Evolutionary conservation across 2,113 vertebrate species (phyloP).

Genomic region (Thinocorus orbignyianus): DNA sequence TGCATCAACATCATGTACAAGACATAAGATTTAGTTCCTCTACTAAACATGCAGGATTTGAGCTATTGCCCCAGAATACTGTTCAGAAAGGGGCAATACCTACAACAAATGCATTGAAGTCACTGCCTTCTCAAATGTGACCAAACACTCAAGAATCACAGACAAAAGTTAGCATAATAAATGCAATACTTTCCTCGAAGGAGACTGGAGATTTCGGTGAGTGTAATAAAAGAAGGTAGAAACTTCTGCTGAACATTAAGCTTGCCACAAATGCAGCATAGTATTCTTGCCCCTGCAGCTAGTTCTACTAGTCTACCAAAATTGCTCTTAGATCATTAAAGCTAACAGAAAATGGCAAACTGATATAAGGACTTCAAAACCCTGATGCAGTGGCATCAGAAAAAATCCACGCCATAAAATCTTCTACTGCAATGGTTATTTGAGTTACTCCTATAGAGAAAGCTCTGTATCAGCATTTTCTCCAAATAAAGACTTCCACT

Average conservation of each 20-base stretch:
- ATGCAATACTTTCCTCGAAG: neutral
- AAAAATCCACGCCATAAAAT: neutral
- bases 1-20: neutral
- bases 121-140: neutral
- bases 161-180: neutral
- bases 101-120: neutral
- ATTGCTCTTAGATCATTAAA: neutral
- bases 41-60: neutral
- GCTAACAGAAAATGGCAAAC: neutral
- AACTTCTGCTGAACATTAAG: neutral
- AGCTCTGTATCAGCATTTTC: neutral
- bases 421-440: neutral
- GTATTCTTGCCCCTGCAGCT: neutral
- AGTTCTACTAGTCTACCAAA: neutral
- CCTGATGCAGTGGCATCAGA: neutral
- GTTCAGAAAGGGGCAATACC: neutral
- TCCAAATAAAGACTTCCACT: neutral
- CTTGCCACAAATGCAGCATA: neutral
- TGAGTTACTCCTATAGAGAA: neutral
- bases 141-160: neutral
- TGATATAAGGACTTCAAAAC: neutral
- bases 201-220: neutral
- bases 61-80: neutral
- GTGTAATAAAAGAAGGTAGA: neutral
- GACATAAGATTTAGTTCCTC: neutral